Evolutionary conservation across 2,888 invertebrate species (phyloP), one percentile per base, ranked within the genome.

Genomic region (Lithophane semibrunnea): DNA sequence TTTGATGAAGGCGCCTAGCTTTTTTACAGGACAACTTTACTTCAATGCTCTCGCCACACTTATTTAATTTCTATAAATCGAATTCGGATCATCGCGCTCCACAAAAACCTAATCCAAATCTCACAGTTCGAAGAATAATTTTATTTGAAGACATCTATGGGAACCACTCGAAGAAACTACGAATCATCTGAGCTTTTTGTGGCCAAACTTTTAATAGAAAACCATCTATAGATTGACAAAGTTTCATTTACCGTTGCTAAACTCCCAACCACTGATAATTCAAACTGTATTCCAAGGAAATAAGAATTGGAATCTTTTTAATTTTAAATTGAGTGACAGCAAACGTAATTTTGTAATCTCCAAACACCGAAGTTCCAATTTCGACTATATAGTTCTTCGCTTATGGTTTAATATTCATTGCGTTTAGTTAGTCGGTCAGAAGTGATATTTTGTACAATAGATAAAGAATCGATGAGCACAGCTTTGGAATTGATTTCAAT

Each of bases 41-140:
- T 65, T 72, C 72, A 80, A 82, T 84, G 66, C 71, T 71, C 74
- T 77, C 75, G 80, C 73, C 61, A 85, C 79, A 77, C 66, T 86
- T 86, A 89, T 92, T 91, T 89, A 90, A 90, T 92, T 92, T 91
- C 89, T 90, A 91, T 88, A 88, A 91, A 92, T 93, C 91, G 90
- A 91, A 91, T 86, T 78, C 88, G 89, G 93, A 93, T 93, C 91
- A 93, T 92, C 92, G 91, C 82, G 69, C 86, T 88, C 83, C 75
- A 93, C 88, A 95, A 95, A 95, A 95, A 95, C 87, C 88, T 94
- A 95, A 96, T 96, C 95, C 95, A 93, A 93, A 91, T 92, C 93
- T 92, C 92, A 92, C 91, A 92, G 79, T 84, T 91, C 90, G 85
- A 89, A 91, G 86, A 91, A 89, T 86, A 88, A 88, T 86, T 82